Evolutionary conservation across 2,797 vertebrate genomes (phyloP).

Genomic region (Anguilla marmorata): DNA sequence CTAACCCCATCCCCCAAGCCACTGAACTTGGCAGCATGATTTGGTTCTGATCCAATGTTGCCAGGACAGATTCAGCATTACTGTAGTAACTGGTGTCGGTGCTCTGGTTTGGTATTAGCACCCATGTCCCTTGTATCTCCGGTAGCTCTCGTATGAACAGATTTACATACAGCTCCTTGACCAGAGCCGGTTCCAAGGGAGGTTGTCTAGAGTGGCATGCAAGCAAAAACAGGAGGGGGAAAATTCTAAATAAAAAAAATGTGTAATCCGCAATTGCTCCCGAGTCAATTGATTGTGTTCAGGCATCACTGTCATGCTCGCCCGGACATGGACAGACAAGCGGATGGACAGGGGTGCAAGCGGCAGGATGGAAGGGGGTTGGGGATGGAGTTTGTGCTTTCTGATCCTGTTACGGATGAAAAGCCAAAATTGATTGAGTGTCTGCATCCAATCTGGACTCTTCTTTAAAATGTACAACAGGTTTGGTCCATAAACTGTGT

Average conservation of each 20-base stretch:
- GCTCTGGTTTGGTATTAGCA: background rate
- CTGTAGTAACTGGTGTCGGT: background rate
- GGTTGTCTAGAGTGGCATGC: background rate
- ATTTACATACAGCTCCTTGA: background rate
- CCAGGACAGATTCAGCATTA: background rate
- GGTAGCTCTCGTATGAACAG: background rate
- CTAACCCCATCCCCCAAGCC: background rate
- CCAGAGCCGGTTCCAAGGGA: background rate
- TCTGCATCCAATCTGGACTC: slow-evolving; percentile 39
- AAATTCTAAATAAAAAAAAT: too few species aligned
- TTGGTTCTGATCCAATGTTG: background rate
- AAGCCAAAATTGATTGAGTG: slow-evolving; percentile 28
- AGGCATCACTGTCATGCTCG: background rate
- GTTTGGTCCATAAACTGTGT: slow-evolving; percentile 40
- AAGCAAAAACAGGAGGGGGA: background rate
- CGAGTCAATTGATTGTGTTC: background rate
- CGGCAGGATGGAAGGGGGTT: background rate
- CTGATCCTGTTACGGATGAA: background rate
- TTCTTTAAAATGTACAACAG: slow-evolving; percentile 38
- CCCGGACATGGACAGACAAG: background rate
- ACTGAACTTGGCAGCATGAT: background rate
- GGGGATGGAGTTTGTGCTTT: background rate
- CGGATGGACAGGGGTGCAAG: background rate
- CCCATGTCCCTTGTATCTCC: background rate
- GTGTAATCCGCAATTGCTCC: too few species aligned